phyloP scores from a whole-genome alignment of 1,140 invertebrate genomes.

The Samia ricini region DNA sequence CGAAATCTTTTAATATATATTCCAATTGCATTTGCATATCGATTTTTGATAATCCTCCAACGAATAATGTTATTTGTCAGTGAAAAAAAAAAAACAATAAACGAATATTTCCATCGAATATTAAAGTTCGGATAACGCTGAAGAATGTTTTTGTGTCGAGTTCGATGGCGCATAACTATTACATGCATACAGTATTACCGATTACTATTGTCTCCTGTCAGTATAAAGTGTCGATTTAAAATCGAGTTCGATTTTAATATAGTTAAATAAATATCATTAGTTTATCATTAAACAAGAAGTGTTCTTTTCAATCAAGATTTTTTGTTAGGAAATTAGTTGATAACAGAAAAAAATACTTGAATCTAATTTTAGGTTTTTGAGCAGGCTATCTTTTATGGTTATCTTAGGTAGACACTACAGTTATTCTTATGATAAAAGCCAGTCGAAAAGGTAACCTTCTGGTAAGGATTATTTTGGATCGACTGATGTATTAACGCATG shows the following conservation, averaged over 20 bases:
- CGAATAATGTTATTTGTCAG: neutral
- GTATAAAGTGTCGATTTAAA: neutral
- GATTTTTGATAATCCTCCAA: neutral
- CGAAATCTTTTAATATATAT: neutral
- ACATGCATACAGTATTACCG: neutral
- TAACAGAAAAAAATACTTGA: too few relatives aligned
- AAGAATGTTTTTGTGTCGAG: slow-evolving; percentile 59
- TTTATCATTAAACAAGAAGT: too few relatives aligned
- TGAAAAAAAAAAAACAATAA: slow-evolving; percentile 14
- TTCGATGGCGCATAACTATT: slow-evolving; percentile 5
- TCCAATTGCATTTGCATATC: neutral
- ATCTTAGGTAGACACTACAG: too few relatives aligned
- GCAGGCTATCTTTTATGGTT: too few relatives aligned
- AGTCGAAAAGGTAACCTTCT: too few relatives aligned
- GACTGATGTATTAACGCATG: too few relatives aligned
- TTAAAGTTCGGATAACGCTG: slow-evolving; percentile 50
- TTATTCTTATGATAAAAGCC: too few relatives aligned
- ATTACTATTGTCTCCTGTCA: neutral
- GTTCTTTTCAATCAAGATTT: neutral
- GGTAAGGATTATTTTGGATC: too few relatives aligned
- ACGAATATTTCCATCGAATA: slow-evolving; percentile 53
- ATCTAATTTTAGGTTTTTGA: too few relatives aligned
- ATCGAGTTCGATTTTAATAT: neutral
- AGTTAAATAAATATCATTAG: too few relatives aligned
- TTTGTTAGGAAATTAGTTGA: neutral